Percentiles rank a stretch among this genome's conserved stretches.
phyloP scores from a whole-genome alignment of 2,113 vertebrate species.

The Aegithalos caudatus region DNA sequence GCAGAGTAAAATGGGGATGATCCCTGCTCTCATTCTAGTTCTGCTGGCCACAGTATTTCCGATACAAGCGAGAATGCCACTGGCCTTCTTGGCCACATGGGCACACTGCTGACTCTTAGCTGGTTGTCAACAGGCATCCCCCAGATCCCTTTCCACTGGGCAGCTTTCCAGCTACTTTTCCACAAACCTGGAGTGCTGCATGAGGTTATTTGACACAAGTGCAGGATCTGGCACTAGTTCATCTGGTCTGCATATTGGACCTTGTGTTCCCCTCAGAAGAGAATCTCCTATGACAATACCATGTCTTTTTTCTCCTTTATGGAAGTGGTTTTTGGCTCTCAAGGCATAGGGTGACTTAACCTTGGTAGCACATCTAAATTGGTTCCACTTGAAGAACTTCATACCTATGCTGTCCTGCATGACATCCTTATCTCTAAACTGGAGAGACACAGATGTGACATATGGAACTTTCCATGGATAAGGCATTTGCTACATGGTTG shows the following conservation, averaged over 20 bases:
- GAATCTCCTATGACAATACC: neutral
- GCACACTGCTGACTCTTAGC: neutral
- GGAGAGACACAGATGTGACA: neutral
- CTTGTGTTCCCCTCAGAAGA: neutral
- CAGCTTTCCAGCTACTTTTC: neutral
- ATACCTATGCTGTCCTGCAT: neutral
- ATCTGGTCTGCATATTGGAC: neutral
- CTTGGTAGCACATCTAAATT: neutral
- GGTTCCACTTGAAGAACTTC: neutral
- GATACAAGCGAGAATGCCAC: neutral
- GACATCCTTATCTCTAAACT: neutral
- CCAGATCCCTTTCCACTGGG: neutral
- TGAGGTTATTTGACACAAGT: neutral
- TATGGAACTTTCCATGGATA: neutral
- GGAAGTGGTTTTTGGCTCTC: neutral
- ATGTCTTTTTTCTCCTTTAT: neutral
- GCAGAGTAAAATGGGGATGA: too few species aligned
- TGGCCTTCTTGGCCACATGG: neutral
- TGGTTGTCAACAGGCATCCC: neutral
- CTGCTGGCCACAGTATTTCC: neutral
- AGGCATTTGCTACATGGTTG: neutral
- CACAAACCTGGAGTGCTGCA: neutral
- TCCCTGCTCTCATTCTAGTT: neutral
- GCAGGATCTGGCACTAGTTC: neutral
- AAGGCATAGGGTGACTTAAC: neutral